These are phyloP conservation scores for Drosophila cardini DNA, from an alignment of 1,140 invertebrate genomes.

Conservation along the genomic window DNA sequence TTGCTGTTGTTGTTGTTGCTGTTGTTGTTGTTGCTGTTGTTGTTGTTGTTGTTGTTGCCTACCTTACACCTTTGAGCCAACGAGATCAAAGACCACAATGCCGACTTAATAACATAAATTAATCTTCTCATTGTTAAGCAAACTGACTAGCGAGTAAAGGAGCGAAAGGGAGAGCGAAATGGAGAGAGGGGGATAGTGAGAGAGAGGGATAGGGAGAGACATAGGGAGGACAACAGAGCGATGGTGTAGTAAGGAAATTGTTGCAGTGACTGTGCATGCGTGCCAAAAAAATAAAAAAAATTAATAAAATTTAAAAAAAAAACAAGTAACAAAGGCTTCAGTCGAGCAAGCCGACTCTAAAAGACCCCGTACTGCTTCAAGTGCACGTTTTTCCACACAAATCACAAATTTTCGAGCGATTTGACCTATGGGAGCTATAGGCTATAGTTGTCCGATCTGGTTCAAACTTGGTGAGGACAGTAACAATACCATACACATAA, in stretches of 20 bases:
- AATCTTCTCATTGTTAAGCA: slow-evolving; percentile 81
- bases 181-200: slow-evolving; percentile 2
- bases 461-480: too few species aligned
- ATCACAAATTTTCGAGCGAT: too few species aligned
- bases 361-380: too few species aligned
- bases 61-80: slow-evolving; percentile 75
- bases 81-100: slow-evolving; percentile 76
- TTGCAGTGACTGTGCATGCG: slow-evolving; percentile 54
- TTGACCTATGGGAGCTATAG: too few species aligned
- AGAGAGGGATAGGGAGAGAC: too few species aligned
- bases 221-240: too few species aligned
- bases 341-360: too few species aligned
- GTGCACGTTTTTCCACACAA: too few species aligned
- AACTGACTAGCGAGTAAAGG: slow-evolving; percentile 9
- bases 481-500: too few species aligned
- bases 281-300: slow-evolving; percentile 68
- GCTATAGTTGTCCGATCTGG: too few species aligned
- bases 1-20: slow-evolving; percentile 73
- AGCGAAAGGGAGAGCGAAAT: slow-evolving; percentile 3
- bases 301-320: too few species aligned
- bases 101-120: slow-evolving; percentile 84
- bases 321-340: too few species aligned
- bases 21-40: slow-evolving; percentile 68
- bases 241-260: slow-evolving; percentile 6
- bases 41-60: slow-evolving; percentile 79